phyloP scores from a whole-genome alignment of 1,140 invertebrate species.

The Papilio aristodemus region DNA sequence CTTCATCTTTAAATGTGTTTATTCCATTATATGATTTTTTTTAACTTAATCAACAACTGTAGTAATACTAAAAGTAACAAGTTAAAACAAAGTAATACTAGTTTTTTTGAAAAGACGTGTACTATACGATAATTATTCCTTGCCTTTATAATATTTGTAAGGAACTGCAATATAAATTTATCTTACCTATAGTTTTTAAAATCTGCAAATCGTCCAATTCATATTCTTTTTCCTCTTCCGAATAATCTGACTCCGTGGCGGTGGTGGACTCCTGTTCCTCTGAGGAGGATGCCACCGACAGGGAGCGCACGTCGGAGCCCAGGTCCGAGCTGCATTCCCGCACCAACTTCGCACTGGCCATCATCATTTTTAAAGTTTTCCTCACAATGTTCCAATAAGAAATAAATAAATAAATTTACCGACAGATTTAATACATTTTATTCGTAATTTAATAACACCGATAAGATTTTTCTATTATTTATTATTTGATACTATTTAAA shows the following conservation, averaged over 20 bases:
- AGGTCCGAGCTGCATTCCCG: slow-evolving; percentile 78
- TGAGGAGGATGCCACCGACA: slow-evolving; percentile 75
- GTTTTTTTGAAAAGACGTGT: no score
- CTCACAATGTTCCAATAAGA: slow-evolving; percentile 31
- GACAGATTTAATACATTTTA: slow-evolving; percentile 12
- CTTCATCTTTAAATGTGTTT: no score
- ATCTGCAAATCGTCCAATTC: slow-evolving; percentile 89
- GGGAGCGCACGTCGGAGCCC: slow-evolving; percentile 72
- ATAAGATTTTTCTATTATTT: background rate
- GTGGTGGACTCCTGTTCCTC: slow-evolving; percentile 77
- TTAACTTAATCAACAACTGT: no score
- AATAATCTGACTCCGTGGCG: slow-evolving; percentile 80
- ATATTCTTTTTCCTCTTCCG: slow-evolving; percentile 85
- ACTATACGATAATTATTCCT: no score
- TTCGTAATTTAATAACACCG: background rate
- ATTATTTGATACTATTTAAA: background rate
- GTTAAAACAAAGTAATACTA: no score
- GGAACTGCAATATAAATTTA: background rate
- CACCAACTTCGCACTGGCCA: slow-evolving; percentile 80
- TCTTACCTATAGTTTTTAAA: slow-evolving; percentile 90
- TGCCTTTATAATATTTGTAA: no score
- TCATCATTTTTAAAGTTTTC: slow-evolving; percentile 70
- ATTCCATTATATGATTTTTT: no score
- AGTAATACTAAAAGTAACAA: no score
- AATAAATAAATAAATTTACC: background rate